These are phyloP conservation scores for Actinemys pallida DNA, from an alignment of 2,113 vertebrate genomes.

Conservation along the genomic window DNA sequence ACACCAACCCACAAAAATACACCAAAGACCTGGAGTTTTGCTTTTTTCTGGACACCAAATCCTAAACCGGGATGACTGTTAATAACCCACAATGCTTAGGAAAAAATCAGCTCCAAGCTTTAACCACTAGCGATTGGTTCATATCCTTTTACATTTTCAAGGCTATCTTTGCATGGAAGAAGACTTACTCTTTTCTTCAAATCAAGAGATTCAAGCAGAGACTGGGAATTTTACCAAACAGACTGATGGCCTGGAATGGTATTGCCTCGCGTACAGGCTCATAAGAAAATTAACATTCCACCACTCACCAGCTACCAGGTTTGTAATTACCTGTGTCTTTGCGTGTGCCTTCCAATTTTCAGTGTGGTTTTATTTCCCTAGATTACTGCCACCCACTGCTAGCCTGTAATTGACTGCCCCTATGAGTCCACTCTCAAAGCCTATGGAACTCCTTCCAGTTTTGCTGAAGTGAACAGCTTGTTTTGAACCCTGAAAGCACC, in stretches of 20 bases:
- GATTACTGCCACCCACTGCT: neutral
- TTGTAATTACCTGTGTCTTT: neutral
- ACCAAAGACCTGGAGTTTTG: neutral
- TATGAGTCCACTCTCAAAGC: neutral
- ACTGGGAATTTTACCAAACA: constrained; percentile 2
- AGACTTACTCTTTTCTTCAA: neutral
- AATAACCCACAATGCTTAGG: neutral
- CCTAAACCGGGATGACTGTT: neutral
- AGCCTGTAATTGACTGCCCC: neutral
- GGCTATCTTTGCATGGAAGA: neutral
- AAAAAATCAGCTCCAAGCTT: neutral
- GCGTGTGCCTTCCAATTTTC: neutral
- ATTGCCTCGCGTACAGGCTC: neutral
- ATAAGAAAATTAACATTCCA: neutral
- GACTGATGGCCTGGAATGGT: neutral
- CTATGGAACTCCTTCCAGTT: neutral
- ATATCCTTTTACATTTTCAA: neutral
- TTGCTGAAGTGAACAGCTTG: neutral
- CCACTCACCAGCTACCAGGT: neutral
- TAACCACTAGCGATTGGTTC: neutral
- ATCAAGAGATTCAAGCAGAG: constrained; percentile 32
- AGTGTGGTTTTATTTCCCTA: neutral
- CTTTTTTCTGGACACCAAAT: neutral
- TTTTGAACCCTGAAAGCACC: neutral
- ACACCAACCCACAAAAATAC: neutral